Base-by-base conservation (phyloP, 2,888 invertebrate species). In the Drosophila robusta region DNA sequence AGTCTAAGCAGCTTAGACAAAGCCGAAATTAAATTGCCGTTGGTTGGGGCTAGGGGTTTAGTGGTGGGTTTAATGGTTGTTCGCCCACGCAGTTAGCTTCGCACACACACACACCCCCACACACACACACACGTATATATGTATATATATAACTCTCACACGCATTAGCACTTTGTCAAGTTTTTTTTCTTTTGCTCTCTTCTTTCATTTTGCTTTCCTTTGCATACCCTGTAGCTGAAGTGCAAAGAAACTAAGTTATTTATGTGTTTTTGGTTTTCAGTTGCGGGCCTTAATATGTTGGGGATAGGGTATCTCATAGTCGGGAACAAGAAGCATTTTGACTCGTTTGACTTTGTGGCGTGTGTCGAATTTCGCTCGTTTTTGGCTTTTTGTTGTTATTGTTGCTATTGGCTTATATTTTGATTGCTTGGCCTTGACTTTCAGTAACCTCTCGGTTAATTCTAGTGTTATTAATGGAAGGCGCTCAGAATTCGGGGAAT, bases 391-490 rank as follows among this genome's bases (percentile, higher is more conserved):
- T 58, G 50, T 63, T 12, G 34, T 34, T 34, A 4, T 11, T 34
- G 34, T 5, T 34, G 11, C 11, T 76, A 71, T 79, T 73, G 72
- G 69, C 67, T 66, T 70, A 52, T 60, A 70, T 77, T 78, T 75
- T 78, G 75, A 78, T 71, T 78, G 76, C 26, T 45, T 77, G 88
- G 81, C 87, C 87, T 89, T 87, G 87, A 87, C 87, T 89, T 80
- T 69, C 70, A 84, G 83, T 87, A 87, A 87, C 89, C 87, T 87
- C 80, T 77, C 75, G 72, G 74, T 73, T 87, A 80, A 85, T 83
- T 83, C 78, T 88, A 88, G 89, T 82, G 87, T 80, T 87, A 86
- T 85, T 88, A 88, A 86, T 86, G 79, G 49, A 60, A 56, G 29
- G 44, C 65, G 57, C 60, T 42, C 42, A 47, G 62, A 78, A 62